Conservation (phyloP, 1,140 invertebrate genomes). For the Lepidotrigona ventralis region DNA sequence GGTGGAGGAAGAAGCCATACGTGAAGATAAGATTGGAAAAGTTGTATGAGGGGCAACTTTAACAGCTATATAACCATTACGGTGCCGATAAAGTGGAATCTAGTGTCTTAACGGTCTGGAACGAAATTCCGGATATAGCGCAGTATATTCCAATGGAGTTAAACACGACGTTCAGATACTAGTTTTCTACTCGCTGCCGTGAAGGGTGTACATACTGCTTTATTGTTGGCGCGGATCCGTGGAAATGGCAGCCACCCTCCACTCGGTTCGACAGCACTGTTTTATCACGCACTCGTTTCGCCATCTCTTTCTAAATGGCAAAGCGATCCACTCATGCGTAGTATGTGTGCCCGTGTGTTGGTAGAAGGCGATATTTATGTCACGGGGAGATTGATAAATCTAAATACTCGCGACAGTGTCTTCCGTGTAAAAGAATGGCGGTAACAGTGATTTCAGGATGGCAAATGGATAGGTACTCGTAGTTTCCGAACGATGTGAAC, state of each 20-base stretch:
- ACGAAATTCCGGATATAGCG: constrained; percentile 77
- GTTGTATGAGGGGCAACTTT: constrained; percentile 80
- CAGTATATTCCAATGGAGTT: constrained; percentile 75
- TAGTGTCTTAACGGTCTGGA: constrained; percentile 77
- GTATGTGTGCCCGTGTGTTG: background rate
- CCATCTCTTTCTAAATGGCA: constrained; percentile 12
- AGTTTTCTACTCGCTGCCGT: constrained; percentile 48
- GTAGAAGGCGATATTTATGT: background rate
- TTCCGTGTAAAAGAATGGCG: background rate
- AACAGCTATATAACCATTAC: constrained; percentile 81
- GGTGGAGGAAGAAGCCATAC: constrained; percentile 58
- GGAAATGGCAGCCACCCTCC: constrained; percentile 18
- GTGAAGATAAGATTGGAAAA: constrained; percentile 82
- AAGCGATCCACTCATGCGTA: background rate
- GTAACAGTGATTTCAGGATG: too few relatives aligned
- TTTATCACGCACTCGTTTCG: constrained; percentile 21
- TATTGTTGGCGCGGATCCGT: constrained; percentile 54
- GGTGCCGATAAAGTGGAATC: constrained; percentile 78
- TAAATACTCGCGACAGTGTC: background rate
- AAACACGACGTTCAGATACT: constrained; percentile 70
- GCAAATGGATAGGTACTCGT: too few relatives aligned
- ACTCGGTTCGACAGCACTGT: background rate
- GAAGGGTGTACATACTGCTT: constrained; percentile 54
- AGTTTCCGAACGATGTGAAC: too few relatives aligned
- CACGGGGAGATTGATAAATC: background rate